A percentile compares a stretch with the other conserved stretches of the same genome.
Conservation (phyloP, 2,888 invertebrate species). For the Folsomia manolachei region DNA sequence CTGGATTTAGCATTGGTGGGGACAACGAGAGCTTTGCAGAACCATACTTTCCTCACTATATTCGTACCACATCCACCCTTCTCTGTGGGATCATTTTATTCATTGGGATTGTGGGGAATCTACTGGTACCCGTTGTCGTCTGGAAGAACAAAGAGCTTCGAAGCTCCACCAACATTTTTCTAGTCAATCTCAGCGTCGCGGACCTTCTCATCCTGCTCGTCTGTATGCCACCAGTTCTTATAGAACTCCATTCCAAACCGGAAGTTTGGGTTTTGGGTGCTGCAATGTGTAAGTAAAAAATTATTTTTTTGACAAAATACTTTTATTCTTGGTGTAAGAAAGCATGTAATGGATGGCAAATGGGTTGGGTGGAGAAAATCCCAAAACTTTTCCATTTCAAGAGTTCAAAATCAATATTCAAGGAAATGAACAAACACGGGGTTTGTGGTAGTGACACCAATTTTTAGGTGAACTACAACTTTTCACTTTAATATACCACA, state of each 20-base stretch:
- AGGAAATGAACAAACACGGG: too few species aligned
- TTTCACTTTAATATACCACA: not conserved
- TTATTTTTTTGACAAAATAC: conserved; percentile 8
- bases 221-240: conserved; percentile 87
- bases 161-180: conserved; percentile 83
- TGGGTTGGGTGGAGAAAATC: not conserved
- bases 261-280: conserved; percentile 91
- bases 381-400: too few species aligned
- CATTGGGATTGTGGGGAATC: conserved; percentile 85
- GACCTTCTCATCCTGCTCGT: conserved; percentile 86
- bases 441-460: not conserved
- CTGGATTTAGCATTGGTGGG: not conserved
- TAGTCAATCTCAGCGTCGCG: conserved; percentile 88
- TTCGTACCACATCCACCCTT: conserved; percentile 81
- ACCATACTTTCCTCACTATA: conserved; percentile 70
- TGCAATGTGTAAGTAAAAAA: conserved; percentile 88
- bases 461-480: not conserved
- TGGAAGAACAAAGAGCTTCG: conserved; percentile 89
- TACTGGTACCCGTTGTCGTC: conserved; percentile 90
- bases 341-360: not conserved
- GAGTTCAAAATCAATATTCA: too few species aligned
- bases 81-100: conserved; percentile 85
- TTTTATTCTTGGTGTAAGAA: not conserved
- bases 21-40: conserved; percentile 1
- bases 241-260: conserved; percentile 88